Conservation (phyloP, 2,797 vertebrate species). For the Darevskia nairensis region DNA sequence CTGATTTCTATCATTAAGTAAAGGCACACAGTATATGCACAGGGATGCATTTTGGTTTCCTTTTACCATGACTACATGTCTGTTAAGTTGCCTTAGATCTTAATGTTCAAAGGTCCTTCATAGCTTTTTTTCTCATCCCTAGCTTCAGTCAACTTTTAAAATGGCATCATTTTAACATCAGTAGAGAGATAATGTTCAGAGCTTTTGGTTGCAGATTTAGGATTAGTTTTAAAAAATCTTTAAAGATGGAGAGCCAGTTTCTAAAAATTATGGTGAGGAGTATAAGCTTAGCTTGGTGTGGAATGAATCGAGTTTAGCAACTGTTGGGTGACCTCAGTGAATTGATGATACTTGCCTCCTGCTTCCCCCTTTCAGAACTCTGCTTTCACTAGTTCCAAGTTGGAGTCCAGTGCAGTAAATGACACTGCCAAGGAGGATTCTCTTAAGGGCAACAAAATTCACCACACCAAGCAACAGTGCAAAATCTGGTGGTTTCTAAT, state of each 20-base stretch:
- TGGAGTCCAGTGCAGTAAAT: neutral
- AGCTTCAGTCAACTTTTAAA: neutral
- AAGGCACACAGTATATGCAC: neutral
- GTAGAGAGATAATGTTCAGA: neutral
- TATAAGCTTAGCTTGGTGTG: neutral
- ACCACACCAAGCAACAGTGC: neutral
- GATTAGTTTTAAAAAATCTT: neutral
- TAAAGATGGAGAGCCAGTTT: neutral
- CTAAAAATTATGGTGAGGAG: neutral
- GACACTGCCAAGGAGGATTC: neutral
- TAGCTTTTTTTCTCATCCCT: neutral
- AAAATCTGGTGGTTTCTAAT: neutral
- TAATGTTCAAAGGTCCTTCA: neutral
- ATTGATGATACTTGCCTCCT: neutral
- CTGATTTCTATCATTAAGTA: constrained; percentile 98
- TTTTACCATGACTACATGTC: neutral
- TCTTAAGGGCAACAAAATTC: neutral
- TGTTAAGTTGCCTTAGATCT: neutral
- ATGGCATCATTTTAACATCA: neutral
- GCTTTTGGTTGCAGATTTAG: neutral
- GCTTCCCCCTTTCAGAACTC: neutral
- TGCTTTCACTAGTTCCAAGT: neutral
- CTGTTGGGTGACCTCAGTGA: neutral
- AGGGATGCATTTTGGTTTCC: neutral
- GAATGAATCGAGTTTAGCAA: too few relatives aligned